These are phyloP conservation scores for Eunapius fragilis DNA, from an alignment of 37 sponge, comb jelly and placozoan genomes.

Conservation along the genomic window DNA sequence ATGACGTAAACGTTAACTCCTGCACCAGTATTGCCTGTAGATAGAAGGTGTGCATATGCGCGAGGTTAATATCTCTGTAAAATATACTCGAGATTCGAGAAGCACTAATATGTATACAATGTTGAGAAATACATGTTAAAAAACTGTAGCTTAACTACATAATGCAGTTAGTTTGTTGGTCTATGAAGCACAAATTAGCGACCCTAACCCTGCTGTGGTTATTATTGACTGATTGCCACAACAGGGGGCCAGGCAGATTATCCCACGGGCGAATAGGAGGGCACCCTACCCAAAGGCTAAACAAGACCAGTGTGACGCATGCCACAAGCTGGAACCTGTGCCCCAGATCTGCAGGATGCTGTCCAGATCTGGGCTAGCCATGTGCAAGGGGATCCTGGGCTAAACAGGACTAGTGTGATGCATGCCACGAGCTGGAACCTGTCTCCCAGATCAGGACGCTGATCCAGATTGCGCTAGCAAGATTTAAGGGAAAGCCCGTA, in stretches of 20 bases:
- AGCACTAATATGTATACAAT: too few species aligned
- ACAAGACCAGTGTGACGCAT: not conserved
- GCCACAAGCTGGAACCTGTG: not conserved
- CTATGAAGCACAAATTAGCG: not conserved
- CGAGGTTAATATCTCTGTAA: too few species aligned
- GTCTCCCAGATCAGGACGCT: not conserved
- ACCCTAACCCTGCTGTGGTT: not conserved
- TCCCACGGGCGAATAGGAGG: not conserved
- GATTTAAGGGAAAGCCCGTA: not conserved
- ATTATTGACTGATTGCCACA: not conserved
- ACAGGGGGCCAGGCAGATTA: not conserved
- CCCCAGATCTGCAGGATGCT: too few species aligned
- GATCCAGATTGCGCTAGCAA: not conserved
- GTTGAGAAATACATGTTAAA: too few species aligned
- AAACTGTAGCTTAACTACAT: not conserved
- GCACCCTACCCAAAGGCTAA: not conserved
- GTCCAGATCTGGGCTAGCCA: too few species aligned
- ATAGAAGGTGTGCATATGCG: too few species aligned
- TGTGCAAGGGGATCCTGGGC: too few species aligned
- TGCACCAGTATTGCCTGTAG: too few species aligned
- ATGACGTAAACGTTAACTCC: too few species aligned
- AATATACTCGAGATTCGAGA: too few species aligned
- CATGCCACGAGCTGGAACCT: not conserved
- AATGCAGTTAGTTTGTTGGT: not conserved
- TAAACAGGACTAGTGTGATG: too few species aligned